Evolutionary conservation across 1,140 invertebrate species (phyloP).

Genomic region (Proctacanthus coquilletti): DNA sequence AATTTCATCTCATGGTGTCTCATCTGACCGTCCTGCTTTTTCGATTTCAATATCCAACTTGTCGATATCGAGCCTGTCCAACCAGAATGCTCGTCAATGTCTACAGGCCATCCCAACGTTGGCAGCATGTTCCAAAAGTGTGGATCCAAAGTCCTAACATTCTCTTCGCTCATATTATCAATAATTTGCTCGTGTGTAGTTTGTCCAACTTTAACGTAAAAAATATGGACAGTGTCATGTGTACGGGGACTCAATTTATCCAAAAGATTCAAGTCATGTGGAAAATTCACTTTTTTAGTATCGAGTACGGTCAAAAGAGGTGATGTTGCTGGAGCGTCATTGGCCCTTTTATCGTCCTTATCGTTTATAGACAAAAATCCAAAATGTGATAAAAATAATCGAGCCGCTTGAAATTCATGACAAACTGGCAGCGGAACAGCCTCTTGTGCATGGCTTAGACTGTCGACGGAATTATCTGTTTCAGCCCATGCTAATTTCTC

Average conservation of each 20-base stretch:
- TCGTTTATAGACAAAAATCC: slow-evolving; percentile 72
- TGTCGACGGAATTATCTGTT: slow-evolving; percentile 24
- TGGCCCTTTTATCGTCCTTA: slow-evolving; percentile 34
- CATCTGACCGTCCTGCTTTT: slow-evolving; percentile 18
- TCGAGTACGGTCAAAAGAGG: slow-evolving; percentile 59
- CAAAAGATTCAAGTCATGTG: slow-evolving; percentile 54
- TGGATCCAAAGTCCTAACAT: slow-evolving; percentile 18
- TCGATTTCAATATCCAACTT: slow-evolving; percentile 47
- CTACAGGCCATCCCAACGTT: slow-evolving; percentile 75
- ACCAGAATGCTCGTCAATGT: slow-evolving; percentile 63
- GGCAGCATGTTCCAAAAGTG: slow-evolving; percentile 66
- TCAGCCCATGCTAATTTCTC: slow-evolving; percentile 31
- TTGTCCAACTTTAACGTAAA: slow-evolving; percentile 84
- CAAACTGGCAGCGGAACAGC: slow-evolving; percentile 66
- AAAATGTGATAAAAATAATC: slow-evolving; percentile 87
- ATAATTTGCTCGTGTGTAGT: slow-evolving; percentile 61
- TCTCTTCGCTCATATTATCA: slow-evolving; percentile 54
- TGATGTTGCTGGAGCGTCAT: slow-evolving; percentile 18
- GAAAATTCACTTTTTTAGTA: slow-evolving; percentile 52
- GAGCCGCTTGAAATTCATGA: slow-evolving; percentile 85
- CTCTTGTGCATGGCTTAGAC: slow-evolving; percentile 39
- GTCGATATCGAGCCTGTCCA: slow-evolving; percentile 79
- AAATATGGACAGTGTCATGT: slow-evolving; percentile 85
- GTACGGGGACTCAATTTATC: slow-evolving; percentile 67
- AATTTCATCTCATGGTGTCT: slow-evolving; percentile 13